Percentiles rank a stretch among this genome's conserved stretches.
Conservation (phyloP, 1,140 invertebrate genomes). For the Drosophila littoralis region DNA sequence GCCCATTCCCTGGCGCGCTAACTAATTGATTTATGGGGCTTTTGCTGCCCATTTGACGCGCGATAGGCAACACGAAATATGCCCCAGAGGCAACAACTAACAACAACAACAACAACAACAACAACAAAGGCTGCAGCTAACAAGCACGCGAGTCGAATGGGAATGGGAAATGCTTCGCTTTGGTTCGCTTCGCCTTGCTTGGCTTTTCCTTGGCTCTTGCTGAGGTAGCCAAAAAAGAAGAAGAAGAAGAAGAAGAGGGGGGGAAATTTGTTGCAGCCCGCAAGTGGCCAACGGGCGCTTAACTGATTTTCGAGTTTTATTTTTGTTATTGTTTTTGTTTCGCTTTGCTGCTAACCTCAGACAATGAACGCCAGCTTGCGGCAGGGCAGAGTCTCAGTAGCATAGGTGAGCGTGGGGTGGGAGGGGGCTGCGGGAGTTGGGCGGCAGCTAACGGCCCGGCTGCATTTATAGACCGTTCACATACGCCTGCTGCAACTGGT, state of each 20-base stretch:
- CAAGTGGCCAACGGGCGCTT: conserved; percentile 65
- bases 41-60: conserved; percentile 47
- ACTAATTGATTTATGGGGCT: conserved; percentile 74
- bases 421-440: background rate
- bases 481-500: conserved; percentile 17
- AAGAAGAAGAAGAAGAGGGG: background rate
- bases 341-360: conserved; percentile 52
- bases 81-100: conserved; percentile 27
- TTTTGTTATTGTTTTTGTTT: conserved; percentile 16
- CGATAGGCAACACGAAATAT: conserved; percentile 68
- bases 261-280: conserved; percentile 19
- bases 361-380: conserved; percentile 53
- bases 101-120: conserved; percentile 21
- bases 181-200: conserved; percentile 15
- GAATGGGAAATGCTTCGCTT: conserved; percentile 51
- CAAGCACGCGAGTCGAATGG: conserved; percentile 56
- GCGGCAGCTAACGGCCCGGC: conserved; percentile 37
- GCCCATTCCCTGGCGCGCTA: background rate
- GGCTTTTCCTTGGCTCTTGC: conserved; percentile 18
- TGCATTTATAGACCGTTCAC: conserved; percentile 64
- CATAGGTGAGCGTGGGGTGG: background rate
- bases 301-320: conserved; percentile 58
- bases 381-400: background rate
- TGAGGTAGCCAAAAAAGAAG: conserved; percentile 25
- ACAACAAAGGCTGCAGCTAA: conserved; percentile 2